These are phyloP conservation scores for Plagodis dolabraria DNA, from an alignment of 2,888 invertebrate genomes.

Conservation along the genomic window DNA sequence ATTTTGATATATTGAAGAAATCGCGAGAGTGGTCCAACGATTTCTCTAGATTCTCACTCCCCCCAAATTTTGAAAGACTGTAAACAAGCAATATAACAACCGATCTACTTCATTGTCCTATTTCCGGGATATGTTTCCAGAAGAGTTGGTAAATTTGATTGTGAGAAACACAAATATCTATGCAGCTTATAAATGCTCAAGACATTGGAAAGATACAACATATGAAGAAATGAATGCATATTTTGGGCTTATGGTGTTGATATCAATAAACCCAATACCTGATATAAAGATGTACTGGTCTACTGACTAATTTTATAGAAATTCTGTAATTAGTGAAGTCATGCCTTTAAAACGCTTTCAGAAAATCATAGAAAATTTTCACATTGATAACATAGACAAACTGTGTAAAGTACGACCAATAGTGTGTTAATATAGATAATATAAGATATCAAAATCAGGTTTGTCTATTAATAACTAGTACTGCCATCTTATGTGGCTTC, in stretches of 20 bases:
- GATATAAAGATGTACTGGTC: constrained; percentile 27
- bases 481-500: too few species aligned
- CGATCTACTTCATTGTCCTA: constrained; percentile 15
- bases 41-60: too few species aligned
- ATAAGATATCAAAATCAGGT: too few species aligned
- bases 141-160: constrained; percentile 22
- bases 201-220: constrained; percentile 15
- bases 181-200: constrained; percentile 24
- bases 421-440: too few species aligned
- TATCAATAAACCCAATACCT: constrained; percentile 24
- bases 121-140: constrained; percentile 14
- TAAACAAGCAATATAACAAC: constrained; percentile 18
- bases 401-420: constrained; percentile 16
- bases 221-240: constrained; percentile 16
- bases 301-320: constrained; percentile 27
- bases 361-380: constrained; percentile 21
- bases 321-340: constrained; percentile 22
- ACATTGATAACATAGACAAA: constrained; percentile 22
- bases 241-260: constrained; percentile 24
- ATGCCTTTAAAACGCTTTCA: constrained; percentile 24
- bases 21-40: too few species aligned
- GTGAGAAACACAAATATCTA: constrained; percentile 28
- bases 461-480: too few species aligned
- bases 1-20: too few species aligned
- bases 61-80: background rate